phyloP scores from a whole-genome alignment of 2,888 invertebrate genomes.

The Stenoptilia bipunctidactyla region DNA sequence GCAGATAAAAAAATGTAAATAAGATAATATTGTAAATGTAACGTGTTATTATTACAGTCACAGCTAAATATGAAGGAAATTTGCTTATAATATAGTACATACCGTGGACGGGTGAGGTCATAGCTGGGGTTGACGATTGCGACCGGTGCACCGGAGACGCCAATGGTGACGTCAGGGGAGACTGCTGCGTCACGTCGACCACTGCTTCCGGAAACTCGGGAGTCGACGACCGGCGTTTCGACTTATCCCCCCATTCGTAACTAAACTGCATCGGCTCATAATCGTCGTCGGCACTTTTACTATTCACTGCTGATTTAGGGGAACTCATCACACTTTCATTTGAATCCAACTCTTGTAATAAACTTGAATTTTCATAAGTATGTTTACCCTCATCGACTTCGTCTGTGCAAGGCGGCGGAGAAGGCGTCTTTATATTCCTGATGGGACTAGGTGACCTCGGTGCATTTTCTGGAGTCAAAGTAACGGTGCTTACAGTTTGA shows the following conservation, averaged over 20 bases:
- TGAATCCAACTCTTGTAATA: slow-evolving; percentile 21
- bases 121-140: slow-evolving; percentile 32
- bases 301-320: slow-evolving; percentile 1
- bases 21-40: not conserved
- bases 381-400: slow-evolving; percentile 19
- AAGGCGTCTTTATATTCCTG: slow-evolving; percentile 27
- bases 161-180: slow-evolving; percentile 46
- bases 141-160: slow-evolving; percentile 46
- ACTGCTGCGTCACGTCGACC: slow-evolving; percentile 31
- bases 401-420: slow-evolving; percentile 26
- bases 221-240: slow-evolving; percentile 49
- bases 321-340: slow-evolving; percentile 19
- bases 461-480: not conserved
- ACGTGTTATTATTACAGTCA: not conserved
- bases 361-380: slow-evolving; percentile 19
- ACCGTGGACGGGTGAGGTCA: slow-evolving; percentile 36
- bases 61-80: too few species aligned
- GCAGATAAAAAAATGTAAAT: not conserved
- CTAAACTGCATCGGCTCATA: slow-evolving; percentile 45
- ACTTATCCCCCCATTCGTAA: slow-evolving; percentile 48
- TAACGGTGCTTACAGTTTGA: slow-evolving; percentile 6
- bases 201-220: slow-evolving; percentile 41
- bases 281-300: slow-evolving; percentile 32
- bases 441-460: slow-evolving; percentile 1
- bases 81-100: too few species aligned